Evolutionary conservation across 2,888 invertebrate species (phyloP).

Genomic region (Crepidodera aurea): DNA sequence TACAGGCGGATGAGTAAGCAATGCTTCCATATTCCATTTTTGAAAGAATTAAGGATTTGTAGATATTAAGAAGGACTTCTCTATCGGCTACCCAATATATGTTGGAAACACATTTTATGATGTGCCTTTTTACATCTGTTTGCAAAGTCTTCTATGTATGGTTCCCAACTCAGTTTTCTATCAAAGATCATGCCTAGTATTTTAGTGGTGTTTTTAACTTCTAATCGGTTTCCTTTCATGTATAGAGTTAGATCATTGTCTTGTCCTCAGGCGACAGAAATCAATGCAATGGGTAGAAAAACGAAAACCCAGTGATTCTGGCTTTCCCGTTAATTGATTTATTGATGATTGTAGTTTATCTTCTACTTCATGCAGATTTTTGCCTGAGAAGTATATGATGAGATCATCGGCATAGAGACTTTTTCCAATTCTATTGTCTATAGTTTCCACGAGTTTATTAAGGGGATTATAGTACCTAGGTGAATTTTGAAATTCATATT

Average conservation of each 20-base stretch:
- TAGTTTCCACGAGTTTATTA: slow-evolving; percentile 14
- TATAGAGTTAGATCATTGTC: background rate
- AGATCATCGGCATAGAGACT: slow-evolving; percentile 24
- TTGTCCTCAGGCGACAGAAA: background rate
- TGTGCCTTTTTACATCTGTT: background rate
- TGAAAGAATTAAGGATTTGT: slow-evolving; percentile 1
- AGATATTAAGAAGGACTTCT: slow-evolving; percentile 4
- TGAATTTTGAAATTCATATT: no score
- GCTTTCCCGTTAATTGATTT: background rate
- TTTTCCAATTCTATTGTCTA: background rate
- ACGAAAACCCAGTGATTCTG: background rate
- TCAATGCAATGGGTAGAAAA: background rate
- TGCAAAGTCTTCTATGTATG: background rate
- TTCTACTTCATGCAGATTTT: background rate
- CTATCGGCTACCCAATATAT: slow-evolving; percentile 19
- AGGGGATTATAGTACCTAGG: no score
- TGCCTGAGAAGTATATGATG: background rate
- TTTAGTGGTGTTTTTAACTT: background rate
- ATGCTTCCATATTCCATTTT: slow-evolving; percentile 17
- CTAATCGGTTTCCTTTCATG: no score
- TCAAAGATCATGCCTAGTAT: slow-evolving; percentile 13
- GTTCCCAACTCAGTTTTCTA: slow-evolving; percentile 6
- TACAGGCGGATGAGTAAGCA: slow-evolving; percentile 8
- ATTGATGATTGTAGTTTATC: slow-evolving; percentile 2
- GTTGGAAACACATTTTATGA: background rate